Conservation (phyloP, 2,888 invertebrate species). For the Lepidocyrtoides sp. region DNA sequence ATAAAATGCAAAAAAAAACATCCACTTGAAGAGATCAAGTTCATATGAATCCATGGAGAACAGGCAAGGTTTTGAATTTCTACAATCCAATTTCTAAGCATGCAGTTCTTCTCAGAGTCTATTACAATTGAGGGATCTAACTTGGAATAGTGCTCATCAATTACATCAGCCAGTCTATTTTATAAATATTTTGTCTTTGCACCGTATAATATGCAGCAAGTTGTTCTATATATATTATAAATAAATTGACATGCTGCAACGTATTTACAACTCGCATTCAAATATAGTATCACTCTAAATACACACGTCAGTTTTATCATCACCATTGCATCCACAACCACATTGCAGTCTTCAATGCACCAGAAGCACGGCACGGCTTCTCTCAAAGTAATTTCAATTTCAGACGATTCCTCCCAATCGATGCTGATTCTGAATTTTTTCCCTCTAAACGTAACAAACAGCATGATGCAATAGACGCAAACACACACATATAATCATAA, state of each 20-base stretch:
- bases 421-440: neutral
- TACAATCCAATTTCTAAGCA: neutral
- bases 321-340: too few relatives aligned
- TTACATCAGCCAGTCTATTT: constrained; percentile 43
- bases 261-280: neutral
- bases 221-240: too few relatives aligned
- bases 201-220: neutral
- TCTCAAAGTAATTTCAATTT: constrained; percentile 60
- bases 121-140: constrained; percentile 20
- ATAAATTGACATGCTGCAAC: too few relatives aligned
- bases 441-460: neutral
- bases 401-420: neutral
- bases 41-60: neutral
- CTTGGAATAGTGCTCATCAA: constrained; percentile 55
- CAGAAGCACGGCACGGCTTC: neutral
- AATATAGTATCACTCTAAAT: neutral
- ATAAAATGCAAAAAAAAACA: too few relatives aligned
- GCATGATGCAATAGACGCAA: neutral
- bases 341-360: too few relatives aligned
- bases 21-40: too few relatives aligned
- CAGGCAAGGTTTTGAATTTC: neutral
- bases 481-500: neutral
- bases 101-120: neutral
- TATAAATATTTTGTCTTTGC: neutral
- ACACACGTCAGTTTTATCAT: too few relatives aligned